Conservation (phyloP, 1,140 invertebrate genomes). For the Pseudomyrmex sp. region DNA sequence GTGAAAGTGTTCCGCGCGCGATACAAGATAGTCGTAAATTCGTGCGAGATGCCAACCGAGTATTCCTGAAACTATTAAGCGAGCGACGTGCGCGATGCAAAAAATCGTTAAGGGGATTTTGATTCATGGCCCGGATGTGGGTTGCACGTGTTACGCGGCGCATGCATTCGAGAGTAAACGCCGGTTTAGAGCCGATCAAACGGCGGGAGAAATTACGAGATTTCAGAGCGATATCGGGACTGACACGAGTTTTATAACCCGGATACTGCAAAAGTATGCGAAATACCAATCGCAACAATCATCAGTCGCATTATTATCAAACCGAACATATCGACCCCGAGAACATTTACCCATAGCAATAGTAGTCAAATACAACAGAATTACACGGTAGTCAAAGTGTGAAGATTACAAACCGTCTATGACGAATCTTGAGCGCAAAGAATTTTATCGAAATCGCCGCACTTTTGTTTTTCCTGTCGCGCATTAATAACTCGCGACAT, state of each 20-base stretch:
- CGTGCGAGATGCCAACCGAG: background rate
- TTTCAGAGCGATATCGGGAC: background rate
- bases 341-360: background rate
- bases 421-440: background rate
- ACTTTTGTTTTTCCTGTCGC: constrained; percentile 16
- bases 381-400: background rate
- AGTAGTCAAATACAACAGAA: background rate
- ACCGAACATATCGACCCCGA: no score
- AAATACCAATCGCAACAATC: background rate
- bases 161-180: background rate
- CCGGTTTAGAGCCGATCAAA: constrained; percentile 8
- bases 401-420: constrained; percentile 7
- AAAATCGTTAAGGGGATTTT: constrained; percentile 8
- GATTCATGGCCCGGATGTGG: constrained; percentile 19
- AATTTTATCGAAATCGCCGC: constrained; percentile 19
- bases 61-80: constrained; percentile 25
- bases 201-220: constrained; percentile 5
- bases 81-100: background rate
- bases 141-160: background rate
- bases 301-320: background rate
- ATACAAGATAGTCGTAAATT: constrained; percentile 13
- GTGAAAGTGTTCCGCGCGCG: background rate
- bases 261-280: background rate
- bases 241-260: background rate
- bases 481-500: background rate